These are phyloP conservation scores for Popillia japonica DNA, from an alignment of 1,140 invertebrate genomes.

Conservation along the genomic window DNA sequence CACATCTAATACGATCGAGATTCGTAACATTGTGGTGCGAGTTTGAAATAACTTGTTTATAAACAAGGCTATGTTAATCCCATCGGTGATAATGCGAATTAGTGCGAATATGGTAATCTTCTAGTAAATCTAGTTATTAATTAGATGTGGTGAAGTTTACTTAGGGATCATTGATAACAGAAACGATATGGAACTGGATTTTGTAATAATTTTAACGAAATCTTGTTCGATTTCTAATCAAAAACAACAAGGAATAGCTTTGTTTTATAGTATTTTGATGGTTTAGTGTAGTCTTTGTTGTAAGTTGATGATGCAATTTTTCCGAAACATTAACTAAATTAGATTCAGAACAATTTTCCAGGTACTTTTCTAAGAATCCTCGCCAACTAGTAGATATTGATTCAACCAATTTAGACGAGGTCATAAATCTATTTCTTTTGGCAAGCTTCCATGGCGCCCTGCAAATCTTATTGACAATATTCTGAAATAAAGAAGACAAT, in stretches of 20 bases:
- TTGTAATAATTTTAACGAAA: not conserved
- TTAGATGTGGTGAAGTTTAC: not conserved
- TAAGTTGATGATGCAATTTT: too few species aligned
- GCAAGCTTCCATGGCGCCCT: too few species aligned
- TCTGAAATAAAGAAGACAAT: too few species aligned
- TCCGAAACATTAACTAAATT: too few species aligned
- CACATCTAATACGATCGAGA: not conserved
- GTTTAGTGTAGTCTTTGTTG: too few species aligned
- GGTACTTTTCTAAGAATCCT: too few species aligned
- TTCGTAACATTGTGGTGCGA: not conserved
- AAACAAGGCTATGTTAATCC: not conserved
- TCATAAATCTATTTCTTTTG: too few species aligned
- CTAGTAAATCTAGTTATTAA: not conserved
- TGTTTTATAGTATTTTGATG: too few species aligned
- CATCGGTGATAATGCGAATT: not conserved
- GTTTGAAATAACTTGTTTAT: not conserved
- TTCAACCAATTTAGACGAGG: too few species aligned
- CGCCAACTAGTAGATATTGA: too few species aligned
- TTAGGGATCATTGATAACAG: not conserved
- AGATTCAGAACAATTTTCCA: too few species aligned
- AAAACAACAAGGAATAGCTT: not conserved
- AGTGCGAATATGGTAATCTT: not conserved
- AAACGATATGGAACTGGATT: not conserved
- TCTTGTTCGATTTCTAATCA: not conserved
- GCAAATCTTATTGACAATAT: too few species aligned